Conservation (phyloP, 2,113 vertebrate genomes). For the Haemorhous mexicanus region DNA sequence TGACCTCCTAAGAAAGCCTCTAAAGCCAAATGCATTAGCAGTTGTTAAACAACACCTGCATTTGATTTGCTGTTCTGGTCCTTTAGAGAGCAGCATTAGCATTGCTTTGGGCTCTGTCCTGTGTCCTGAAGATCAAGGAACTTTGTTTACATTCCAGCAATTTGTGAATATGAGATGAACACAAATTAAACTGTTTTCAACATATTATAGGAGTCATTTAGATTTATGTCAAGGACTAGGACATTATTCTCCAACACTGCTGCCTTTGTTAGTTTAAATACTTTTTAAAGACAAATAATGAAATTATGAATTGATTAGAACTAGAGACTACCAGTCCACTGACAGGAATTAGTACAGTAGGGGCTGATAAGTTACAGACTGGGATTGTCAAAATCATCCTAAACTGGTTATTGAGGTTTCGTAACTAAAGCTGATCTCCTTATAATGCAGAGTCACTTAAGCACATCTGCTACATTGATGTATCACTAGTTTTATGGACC, state of each 20-base stretch:
- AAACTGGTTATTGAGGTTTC: neutral
- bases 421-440: neutral
- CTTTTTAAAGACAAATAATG: neutral
- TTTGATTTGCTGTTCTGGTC: neutral
- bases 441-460: constrained; percentile 7
- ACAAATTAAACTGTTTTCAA: neutral
- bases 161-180: neutral
- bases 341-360: neutral
- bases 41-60: neutral
- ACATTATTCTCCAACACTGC: neutral
- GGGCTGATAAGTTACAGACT: neutral
- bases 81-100: neutral
- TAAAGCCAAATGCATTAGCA: neutral
- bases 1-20: neutral
- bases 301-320: neutral
- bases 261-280: neutral
- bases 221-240: neutral
- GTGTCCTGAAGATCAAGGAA: neutral
- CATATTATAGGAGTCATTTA: neutral
- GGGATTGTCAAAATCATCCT: neutral
- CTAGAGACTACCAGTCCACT: neutral
- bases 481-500: constrained; percentile 57
- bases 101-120: neutral
- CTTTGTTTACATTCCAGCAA: neutral
- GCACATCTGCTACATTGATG: constrained; percentile 34